Conservation (phyloP, 30 jellyfish, hydroid and myxozoan species). For the Hydra vulgaris region DNA sequence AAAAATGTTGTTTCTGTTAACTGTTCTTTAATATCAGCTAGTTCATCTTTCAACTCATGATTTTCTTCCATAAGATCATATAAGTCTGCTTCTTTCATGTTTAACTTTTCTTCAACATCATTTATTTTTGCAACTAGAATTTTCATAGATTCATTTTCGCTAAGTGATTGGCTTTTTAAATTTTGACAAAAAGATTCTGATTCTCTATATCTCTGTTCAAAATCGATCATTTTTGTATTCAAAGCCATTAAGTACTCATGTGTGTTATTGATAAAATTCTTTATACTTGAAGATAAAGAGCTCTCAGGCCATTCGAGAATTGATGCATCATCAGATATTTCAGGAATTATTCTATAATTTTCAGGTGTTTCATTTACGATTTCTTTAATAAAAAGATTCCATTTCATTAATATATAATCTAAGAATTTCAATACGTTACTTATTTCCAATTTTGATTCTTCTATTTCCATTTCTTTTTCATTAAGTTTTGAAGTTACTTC, state of each 20-base stretch:
- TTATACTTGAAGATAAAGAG: neutral
- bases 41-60: constrained; percentile 10
- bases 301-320: too few relatives aligned
- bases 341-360: too few relatives aligned
- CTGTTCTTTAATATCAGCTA: constrained; percentile 27
- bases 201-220: neutral
- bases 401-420: neutral
- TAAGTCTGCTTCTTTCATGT: constrained; percentile 2
- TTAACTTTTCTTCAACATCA: neutral
- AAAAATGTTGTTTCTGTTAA: neutral
- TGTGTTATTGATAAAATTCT: neutral
- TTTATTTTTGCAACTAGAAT: neutral
- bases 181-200: neutral
- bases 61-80: constrained; percentile 35
- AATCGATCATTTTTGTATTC: neutral
- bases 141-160: neutral
- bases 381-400: neutral
- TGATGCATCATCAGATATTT: too few relatives aligned
- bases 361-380: too few relatives aligned
- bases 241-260: neutral
- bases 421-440: neutral
- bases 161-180: too few relatives aligned
- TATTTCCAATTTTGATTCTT: constrained; percentile 4
- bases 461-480: neutral
- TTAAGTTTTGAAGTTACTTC: constrained; percentile 1